phyloP scores from a whole-genome alignment of 2,797 vertebrate species.

The Hoplostethus mediterraneus region DNA sequence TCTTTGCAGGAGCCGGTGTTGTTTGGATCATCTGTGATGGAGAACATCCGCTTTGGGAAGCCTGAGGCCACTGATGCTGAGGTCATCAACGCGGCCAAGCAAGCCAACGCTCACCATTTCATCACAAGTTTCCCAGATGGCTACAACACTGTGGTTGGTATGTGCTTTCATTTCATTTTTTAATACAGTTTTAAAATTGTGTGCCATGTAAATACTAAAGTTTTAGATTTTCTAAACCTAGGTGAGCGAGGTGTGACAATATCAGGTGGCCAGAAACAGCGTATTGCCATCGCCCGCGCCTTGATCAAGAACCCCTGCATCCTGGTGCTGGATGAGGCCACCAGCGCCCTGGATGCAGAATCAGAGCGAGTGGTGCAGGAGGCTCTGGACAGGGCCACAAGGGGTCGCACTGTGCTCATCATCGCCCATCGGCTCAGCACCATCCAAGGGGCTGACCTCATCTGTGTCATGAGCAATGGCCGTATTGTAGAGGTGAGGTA shows the following conservation, averaged over 20 bases:
- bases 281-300: conserved; percentile 94
- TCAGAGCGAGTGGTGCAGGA: conserved; percentile 93
- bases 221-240: conserved; percentile 51
- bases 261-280: conserved; percentile 97
- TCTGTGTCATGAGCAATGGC: conserved; percentile 92
- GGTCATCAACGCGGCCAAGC: conserved; percentile 88
- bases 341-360: conserved; percentile 93
- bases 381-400: conserved; percentile 90
- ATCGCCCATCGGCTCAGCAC: conserved; percentile 98
- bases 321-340: conserved; percentile 94
- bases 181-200: background rate
- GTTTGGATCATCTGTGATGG: conserved; percentile 93
- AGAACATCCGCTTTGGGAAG: conserved; percentile 97
- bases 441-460: conserved; percentile 89
- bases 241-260: conserved; percentile 92
- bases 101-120: conserved; percentile 93
- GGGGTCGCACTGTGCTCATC: conserved; percentile 93
- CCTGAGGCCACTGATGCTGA: conserved; percentile 89
- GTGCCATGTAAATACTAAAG: conserved; percentile 19
- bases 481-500: conserved; percentile 90
- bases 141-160: conserved; percentile 93
- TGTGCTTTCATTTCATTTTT: conserved; percentile 45
- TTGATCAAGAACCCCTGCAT: conserved; percentile 92
- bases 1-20: conserved; percentile 91
- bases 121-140: conserved; percentile 92